A percentile compares a stretch with the other conserved stretches of the same genome.
Conservation (phyloP, 1,140 invertebrate genomes). For the Drosophila pallidifrons region DNA sequence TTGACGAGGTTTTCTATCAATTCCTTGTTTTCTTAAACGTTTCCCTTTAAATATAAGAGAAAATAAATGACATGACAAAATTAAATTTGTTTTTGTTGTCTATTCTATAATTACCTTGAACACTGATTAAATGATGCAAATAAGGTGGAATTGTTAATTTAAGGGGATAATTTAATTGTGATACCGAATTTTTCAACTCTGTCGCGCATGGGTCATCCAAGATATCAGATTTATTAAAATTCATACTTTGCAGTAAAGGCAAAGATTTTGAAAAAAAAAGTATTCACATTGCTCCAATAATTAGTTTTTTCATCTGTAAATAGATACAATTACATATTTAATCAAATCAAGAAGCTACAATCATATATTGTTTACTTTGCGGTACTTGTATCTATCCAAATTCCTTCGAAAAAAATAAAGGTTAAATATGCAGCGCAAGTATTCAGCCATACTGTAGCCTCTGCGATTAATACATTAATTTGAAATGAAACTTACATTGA, state of each 20-base stretch:
- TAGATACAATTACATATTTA: not conserved
- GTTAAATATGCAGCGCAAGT: too few relatives aligned
- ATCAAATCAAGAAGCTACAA: not conserved
- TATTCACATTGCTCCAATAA: conserved; percentile 20
- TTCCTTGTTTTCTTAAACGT: conserved; percentile 92
- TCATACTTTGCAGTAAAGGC: conserved; percentile 26
- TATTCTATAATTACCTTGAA: conserved; percentile 42
- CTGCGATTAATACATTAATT: too few relatives aligned
- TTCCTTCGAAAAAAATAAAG: too few relatives aligned
- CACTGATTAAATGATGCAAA: conserved; percentile 44
- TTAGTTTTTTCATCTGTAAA: conserved; percentile 32
- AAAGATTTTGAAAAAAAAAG: not conserved
- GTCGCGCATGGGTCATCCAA: not conserved
- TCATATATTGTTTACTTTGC: too few relatives aligned
- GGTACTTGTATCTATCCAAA: too few relatives aligned
- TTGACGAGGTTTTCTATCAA: conserved; percentile 96
- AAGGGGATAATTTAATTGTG: conserved; percentile 16
- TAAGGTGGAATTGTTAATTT: conserved; percentile 36
- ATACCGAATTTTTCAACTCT: not conserved
- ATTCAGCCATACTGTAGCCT: too few relatives aligned
- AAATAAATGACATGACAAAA: not conserved
- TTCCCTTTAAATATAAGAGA: conserved; percentile 85
- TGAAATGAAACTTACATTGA: too few relatives aligned
- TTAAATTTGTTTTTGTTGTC: not conserved
- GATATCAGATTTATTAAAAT: conserved; percentile 18